Base-by-base conservation (phyloP, 2,113 vertebrate genomes). In the Elgaria multicarinata region DNA sequence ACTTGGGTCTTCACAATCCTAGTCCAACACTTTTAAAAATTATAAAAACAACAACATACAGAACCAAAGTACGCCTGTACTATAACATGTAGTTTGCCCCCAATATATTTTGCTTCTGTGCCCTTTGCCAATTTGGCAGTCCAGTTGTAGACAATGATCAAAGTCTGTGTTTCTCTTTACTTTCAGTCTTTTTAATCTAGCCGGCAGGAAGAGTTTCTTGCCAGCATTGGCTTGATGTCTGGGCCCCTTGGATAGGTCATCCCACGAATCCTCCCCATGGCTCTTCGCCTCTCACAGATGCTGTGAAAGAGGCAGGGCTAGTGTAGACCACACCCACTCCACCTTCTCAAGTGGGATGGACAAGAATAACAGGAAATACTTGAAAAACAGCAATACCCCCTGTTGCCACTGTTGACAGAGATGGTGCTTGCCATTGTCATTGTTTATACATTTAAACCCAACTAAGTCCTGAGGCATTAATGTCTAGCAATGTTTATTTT, bases 121-220 rank as follows among this genome's bases (percentile, higher is more conserved):
- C 20, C n/a, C 58, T 66, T 62, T 66, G 55, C 14, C 64, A n/a
- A 66, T 80, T 87, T 87, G 64, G 86, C 66, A 87, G n/a, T 14
- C n/a, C 33, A 18, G 13, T 53, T 71, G 4, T 39, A 42, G 66
- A 55, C 86, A 39, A 36, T 80, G 86, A 71, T 87, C 86, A 87
- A 87, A 87, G 77, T 87, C 66, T 87, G 72, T 50, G 16, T 87
- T 69, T 87, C n/a, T 69, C 66, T 71, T 80, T 71, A 55, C 46
- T 55, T 55, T 74, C 50, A 31, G 33, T 74, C 72, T 74, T 50
- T 36, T 66, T 67, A 42, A 44, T 53, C 64, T 28, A 69, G 44
- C 9, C 3, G 64, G 13, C 64, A 69, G 44, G 13, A 55, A 80
- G 31, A 20, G 77, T 18, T 55, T 20, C 44, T 79, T 78, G 58